Base-by-base conservation (phyloP, 2,888 invertebrate genomes). In the Philereme vetulata region DNA sequence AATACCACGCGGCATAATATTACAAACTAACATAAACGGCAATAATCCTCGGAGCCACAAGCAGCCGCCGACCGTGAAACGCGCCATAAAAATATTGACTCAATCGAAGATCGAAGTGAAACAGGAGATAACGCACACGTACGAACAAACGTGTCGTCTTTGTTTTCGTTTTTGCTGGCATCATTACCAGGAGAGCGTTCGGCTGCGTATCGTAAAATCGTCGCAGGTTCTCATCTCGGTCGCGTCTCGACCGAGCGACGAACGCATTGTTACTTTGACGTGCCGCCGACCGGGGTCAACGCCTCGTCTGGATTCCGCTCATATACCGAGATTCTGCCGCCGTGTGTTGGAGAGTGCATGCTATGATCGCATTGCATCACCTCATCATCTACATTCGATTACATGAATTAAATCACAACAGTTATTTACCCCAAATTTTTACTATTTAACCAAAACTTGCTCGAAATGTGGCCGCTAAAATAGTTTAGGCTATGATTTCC, bases 291-390 rank as follows among this genome's bases (percentile, higher is more conserved):
- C 74, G 81, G 85, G 90, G 90, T 90, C 88, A 84, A 83, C 81
- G 90, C 86, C 89, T 85, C 88, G 84, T 82, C 84, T 82, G 90
- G 86, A 90, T 90, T 90, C 88, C 88, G 88, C 88, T 82, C 87
- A 83, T 82, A 84, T 82, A 71, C 82, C 76, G 82, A 85, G 80
- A 84, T 84, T 80, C 80, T 74, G 78, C 62, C 61, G 66, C 67
- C 62, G 64, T 62, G 48, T 63, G 61, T 43, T 56, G 54, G 51
- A n/a, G 49, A 58, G 66, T 63, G 64, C 62, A 65, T 60, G 66
- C 62, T 50, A 59, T 61, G 58, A 60, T 57, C 62, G 63, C 49
- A 56, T 56, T 58, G 54, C 62, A 56, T 64, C 56, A 69, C 57
- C 61, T 57, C 51, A 54, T 54, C 35, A n/a, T 33, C 36, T 32